Evolutionary conservation across 2,797 vertebrate species (phyloP), one percentile per base, ranked within the genome.

Genomic region (Lateolabrax maculatus): DNA sequence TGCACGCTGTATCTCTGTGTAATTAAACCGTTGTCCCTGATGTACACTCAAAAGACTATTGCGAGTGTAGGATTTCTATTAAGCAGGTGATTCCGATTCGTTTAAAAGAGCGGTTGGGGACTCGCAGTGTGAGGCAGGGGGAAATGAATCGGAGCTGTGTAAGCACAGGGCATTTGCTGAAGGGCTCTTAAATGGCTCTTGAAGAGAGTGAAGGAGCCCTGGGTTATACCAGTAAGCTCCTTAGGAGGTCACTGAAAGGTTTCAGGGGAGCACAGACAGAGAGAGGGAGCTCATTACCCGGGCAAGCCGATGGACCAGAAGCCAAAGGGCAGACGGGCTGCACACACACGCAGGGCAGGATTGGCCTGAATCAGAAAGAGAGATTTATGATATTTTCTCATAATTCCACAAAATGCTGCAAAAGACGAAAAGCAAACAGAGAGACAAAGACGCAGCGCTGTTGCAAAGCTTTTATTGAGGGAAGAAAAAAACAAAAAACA

Each of bases 401-500:
- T 19, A 52, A 61, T 68, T 39, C 65, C 49, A 48, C 39, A 41
- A 58, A 76, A 67, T 6, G 63, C 56, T 60, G 16, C 16, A 37
- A 71, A 63, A 84, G 15, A 39, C 10, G 34, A 15, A 52, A 37
- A 53, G 44, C 21, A 66, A 84, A 89, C 31, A 69, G 61, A 34
- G 75, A 68, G 67, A 58, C 29, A 1, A 55, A 79, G 75, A 70
- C 43, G 0, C 0, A 37, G 66, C 60, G 87, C 71, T 87, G 73
- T 80, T 89, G 92, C 89, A 91, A 93, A 93, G 92, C 89, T 84
- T 94, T 94, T 92, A 93, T 93, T 93, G 79, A 90, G 84, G 81
- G 76, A 85, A 75, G 74, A 69, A 65, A 79, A 66, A 62, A 49
- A n/a, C n/a, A n/a, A n/a, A n/a, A n/a, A n/a, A n/a, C n/a, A 51